phyloP scores from a whole-genome alignment of 2,797 vertebrate species.

The Hafferia zeledoni region DNA sequence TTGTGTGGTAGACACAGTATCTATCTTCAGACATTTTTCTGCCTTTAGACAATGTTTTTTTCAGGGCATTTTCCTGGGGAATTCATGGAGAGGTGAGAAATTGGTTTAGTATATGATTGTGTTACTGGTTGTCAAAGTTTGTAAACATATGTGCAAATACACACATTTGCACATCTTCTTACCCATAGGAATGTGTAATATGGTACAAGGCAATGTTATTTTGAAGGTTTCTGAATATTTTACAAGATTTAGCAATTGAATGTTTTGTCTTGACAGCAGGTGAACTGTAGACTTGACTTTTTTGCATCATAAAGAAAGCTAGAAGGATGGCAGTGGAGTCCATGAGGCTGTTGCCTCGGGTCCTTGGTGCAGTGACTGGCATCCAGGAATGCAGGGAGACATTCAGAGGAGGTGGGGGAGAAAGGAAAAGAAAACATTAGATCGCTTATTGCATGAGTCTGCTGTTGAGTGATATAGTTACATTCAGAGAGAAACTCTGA shows the following conservation, averaged over 20 bases:
- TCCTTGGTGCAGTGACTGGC: slow-evolving; percentile 56
- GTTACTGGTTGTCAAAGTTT: background rate
- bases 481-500: slow-evolving; percentile 56
- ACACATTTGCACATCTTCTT: background rate
- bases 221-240: background rate
- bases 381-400: slow-evolving; percentile 61
- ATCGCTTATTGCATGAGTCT: slow-evolving; percentile 58
- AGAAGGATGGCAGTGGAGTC: slow-evolving; percentile 13
- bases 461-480: slow-evolving; percentile 73
- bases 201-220: background rate
- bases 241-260: background rate
- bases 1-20: background rate
- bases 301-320: background rate
- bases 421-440: slow-evolving; percentile 69
- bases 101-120: background rate
- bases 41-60: background rate
- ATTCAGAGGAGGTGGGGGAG: background rate
- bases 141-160: background rate
- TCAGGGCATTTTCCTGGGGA: background rate
- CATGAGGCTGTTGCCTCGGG: slow-evolving; percentile 41
- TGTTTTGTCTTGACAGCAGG: slow-evolving; percentile 4
- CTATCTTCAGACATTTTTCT: background rate
- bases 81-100: background rate
- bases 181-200: background rate
- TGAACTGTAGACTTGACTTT: slow-evolving; percentile 8